Base-by-base conservation (phyloP, 2,888 invertebrate genomes). In the Dinocampus coccinellae region DNA sequence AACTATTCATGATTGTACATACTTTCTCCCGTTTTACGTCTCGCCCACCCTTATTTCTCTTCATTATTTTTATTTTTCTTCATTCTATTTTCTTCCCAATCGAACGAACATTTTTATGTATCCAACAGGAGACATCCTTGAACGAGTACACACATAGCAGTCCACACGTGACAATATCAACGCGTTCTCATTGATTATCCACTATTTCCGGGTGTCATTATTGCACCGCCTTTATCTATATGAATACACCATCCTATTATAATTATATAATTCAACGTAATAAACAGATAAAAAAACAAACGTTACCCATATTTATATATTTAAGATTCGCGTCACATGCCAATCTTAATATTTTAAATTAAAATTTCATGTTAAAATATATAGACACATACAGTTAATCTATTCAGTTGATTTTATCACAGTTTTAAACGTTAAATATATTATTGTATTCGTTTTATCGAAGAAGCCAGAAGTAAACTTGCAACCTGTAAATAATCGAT, bases 171-270 rank as follows among this genome's bases (percentile, higher is more conserved):
- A n/a, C n/a, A 36, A n/a, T 68, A 68, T 24, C 42, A 42, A 20
- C 34, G 26, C 13, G 68, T 33, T 36, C 60, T 42, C 36, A 68
- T 58, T 34, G 33, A 34, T 47, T 39, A 57, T 57, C 22, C 33
- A 55, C 24, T 26, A 66, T 57, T 66, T 66, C 66, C 66, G 66
- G 13, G 53, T 66, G 39, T n/a, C 36, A 16, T 57, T 66, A 29
- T n/a, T 24, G 33, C 16, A 33, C 64, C 53, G n/a, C 11, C 39
- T 47, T 63, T 24, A 47, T 47, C 47, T 24, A 29, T 29, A 55
- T 26, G 11, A 3, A 24, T 24, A 9, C 29, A 16, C 29, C 16
- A 16, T 33, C 33, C n/a, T 33, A n/a, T n/a, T n/a, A n/a, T n/a
- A 58, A 33, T 16, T 33, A 33, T 58, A 58, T 60, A 47, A 47